Percentiles rank a stretch among this genome's conserved stretches.
phyloP scores from a whole-genome alignment of 2,888 invertebrate genomes.

The Oscheius myriophilus region DNA sequence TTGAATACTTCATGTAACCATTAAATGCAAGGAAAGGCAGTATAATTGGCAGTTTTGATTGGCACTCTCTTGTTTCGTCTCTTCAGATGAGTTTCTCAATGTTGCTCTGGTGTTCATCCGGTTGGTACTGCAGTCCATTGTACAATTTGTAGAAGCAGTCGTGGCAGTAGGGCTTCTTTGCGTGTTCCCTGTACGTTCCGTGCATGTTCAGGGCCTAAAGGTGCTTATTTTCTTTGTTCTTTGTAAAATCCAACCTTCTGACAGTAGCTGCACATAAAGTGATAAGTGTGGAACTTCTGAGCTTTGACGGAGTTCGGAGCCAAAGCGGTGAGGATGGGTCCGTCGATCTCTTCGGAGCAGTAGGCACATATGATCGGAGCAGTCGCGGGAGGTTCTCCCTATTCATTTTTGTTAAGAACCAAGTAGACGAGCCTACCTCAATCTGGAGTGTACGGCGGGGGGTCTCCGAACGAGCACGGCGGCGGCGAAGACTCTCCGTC shows the following conservation, averaged over 20 bases:
- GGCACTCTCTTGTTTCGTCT: neutral
- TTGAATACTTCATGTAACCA: too few species aligned
- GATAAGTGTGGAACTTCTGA: constrained; percentile 97
- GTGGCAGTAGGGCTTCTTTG: constrained; percentile 98
- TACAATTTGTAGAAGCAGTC: constrained; percentile 94
- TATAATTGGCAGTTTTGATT: neutral
- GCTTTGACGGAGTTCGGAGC: constrained; percentile 87
- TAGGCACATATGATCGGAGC: constrained; percentile 66
- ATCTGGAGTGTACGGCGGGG: constrained; percentile 66
- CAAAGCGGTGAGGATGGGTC: constrained; percentile 66
- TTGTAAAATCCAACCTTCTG: constrained; percentile 78
- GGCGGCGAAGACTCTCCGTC: constrained; percentile 63
- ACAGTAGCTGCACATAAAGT: constrained; percentile 95
- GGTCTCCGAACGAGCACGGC: constrained; percentile 66
- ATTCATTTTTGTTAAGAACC: neutral
- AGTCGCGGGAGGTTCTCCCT: constrained; percentile 59
- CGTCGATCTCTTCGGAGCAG: constrained; percentile 62
- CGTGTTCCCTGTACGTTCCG: constrained; percentile 80
- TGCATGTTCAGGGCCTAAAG: constrained; percentile 66
- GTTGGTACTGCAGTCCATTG: constrained; percentile 66
- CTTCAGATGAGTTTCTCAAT: constrained; percentile 66
- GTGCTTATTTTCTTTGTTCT: neutral
- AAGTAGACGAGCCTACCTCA: constrained; percentile 38
- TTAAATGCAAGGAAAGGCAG: neutral
- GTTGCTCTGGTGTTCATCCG: constrained; percentile 62